A percentile compares a stretch with the other conserved stretches of the same genome.
These are phyloP conservation scores for Telenomus remus DNA, from an alignment of 1,140 invertebrate species.

Conservation along the genomic window DNA sequence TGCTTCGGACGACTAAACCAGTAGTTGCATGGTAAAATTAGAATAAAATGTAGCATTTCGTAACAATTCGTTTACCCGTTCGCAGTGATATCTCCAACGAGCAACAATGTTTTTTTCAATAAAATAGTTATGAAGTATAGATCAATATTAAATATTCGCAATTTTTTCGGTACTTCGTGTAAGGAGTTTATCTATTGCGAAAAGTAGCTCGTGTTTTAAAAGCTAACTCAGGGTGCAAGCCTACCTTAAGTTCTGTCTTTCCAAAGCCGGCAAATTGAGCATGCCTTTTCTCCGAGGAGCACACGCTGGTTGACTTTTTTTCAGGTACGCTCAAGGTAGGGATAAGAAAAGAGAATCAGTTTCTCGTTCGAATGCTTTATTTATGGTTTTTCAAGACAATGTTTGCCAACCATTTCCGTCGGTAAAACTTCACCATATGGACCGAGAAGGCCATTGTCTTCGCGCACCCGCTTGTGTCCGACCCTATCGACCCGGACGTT, in stretches of 20 bases:
- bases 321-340: conserved; percentile 13
- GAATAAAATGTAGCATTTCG: no score
- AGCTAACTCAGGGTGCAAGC: conserved; percentile 45
- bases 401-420: conserved; percentile 68
- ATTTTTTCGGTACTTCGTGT: no score
- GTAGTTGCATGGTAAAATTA: no score
- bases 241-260: conserved; percentile 35
- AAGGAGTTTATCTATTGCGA: no score
- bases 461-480: conserved; percentile 63
- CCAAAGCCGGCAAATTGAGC: conserved; percentile 61
- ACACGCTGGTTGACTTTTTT: conserved; percentile 32
- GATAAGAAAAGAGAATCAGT: conserved; percentile 39
- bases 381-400: conserved; percentile 74
- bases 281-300: conserved; percentile 46
- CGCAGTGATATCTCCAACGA: no score
- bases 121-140: no score
- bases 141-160: no score
- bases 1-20: no score
- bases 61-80: no score
- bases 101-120: no score
- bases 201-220: conserved; percentile 45
- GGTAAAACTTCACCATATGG: conserved; percentile 68
- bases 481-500: conserved; percentile 72
- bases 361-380: conserved; percentile 68
- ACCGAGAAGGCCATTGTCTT: conserved; percentile 69